A percentile compares a stretch with the other conserved stretches of the same genome.
phyloP scores from a whole-genome alignment of 2,113 vertebrate genomes.

The Cathartes aura region DNA sequence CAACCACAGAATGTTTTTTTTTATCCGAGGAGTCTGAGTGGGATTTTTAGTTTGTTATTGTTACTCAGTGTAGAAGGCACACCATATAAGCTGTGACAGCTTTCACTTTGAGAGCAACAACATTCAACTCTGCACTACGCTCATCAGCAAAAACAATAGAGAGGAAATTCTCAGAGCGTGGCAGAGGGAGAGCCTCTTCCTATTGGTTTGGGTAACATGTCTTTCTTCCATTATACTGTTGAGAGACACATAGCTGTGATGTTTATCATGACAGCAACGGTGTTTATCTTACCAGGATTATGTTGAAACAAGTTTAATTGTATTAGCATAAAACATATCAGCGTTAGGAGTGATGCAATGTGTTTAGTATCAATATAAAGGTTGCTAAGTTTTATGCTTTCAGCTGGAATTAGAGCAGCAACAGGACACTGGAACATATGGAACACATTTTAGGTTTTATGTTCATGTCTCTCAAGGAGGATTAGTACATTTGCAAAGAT shows the following conservation, averaged over 20 bases:
- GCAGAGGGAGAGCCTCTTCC: not conserved
- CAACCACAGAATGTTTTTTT: not conserved
- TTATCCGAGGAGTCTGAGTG: not conserved
- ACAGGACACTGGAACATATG: constrained; percentile 77
- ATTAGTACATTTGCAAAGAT: constrained; percentile 74
- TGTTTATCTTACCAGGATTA: constrained; percentile 78
- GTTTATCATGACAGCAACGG: constrained; percentile 76
- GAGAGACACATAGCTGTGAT: constrained; percentile 40
- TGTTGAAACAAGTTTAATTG: constrained; percentile 76
- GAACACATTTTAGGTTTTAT: constrained; percentile 75
- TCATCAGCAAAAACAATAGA: constrained; percentile 36
- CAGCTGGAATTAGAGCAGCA: constrained; percentile 74
- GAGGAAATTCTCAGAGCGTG: not conserved
- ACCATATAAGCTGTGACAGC: constrained; percentile 42
- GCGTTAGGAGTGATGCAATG: constrained; percentile 74
- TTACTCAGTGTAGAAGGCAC: not conserved
- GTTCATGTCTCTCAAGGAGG: constrained; percentile 73
- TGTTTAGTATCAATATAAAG: constrained; percentile 82
- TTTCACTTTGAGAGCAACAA: constrained; percentile 31
- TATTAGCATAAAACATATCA: constrained; percentile 75
- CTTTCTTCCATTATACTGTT: constrained; percentile 28
- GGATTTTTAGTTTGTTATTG: not conserved
- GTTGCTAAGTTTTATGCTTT: constrained; percentile 79
- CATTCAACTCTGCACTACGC: not conserved
- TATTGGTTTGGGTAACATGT: constrained; percentile 60